Evolutionary conservation across 2,888 invertebrate species (phyloP).

Genomic region (Orthosia gracilis): DNA sequence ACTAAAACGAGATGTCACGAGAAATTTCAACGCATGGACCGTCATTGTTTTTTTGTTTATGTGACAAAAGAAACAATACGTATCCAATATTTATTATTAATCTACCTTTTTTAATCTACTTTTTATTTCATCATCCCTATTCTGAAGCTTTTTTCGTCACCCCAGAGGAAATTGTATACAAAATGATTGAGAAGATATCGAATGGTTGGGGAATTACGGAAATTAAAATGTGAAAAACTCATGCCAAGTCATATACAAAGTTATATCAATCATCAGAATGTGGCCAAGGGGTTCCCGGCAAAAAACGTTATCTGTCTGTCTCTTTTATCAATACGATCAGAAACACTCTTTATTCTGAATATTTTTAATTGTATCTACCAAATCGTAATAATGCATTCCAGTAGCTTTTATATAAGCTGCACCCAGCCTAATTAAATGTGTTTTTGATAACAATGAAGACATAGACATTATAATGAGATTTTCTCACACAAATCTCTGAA

Average conservation of each 20-base stretch:
- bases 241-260: conserved; percentile 1
- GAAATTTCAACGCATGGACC: too few species aligned
- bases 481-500: not conserved
- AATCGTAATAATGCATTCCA: not conserved
- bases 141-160: conserved; percentile 61
- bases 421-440: not conserved
- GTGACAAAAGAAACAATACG: too few species aligned
- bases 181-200: conserved; percentile 49
- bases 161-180: conserved; percentile 57
- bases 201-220: conserved; percentile 45
- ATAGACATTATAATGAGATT: not conserved
- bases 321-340: not conserved
- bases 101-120: too few species aligned
- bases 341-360: too few species aligned
- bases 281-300: not conserved
- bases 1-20: too few species aligned
- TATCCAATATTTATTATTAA: too few species aligned
- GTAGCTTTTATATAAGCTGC: not conserved
- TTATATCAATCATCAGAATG: conserved; percentile 20
- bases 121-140: conserved; percentile 18
- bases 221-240: conserved; percentile 54
- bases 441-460: not conserved
- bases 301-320: not conserved
- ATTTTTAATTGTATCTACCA: not conserved
- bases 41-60: too few species aligned